Evolutionary conservation across 2,888 invertebrate species (phyloP), one percentile per base, ranked within the genome.

Genomic region (Mystacides longicornis): DNA sequence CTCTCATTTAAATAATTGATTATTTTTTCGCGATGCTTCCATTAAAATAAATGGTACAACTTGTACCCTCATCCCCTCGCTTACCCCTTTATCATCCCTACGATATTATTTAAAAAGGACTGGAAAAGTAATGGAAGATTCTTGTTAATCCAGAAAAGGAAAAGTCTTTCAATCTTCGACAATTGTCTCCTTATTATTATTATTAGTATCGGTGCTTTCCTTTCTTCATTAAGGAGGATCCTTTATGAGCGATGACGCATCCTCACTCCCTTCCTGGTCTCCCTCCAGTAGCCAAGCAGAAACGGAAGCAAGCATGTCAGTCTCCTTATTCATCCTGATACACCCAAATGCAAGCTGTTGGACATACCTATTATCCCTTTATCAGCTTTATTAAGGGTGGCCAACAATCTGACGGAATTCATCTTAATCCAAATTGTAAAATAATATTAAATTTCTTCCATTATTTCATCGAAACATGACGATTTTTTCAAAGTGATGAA

Each of bases 101-200:
- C 5, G 11, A 27, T 27, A 27, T 27, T 7, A 37, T 37, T 37
- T n/a, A 9, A 19, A 45, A 5, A 45, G 18, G 20, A 45, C 5
- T 20, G 18, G 14, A 23, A 48, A 48, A 48, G 18, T 48, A 48
- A 48, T 48, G 48, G 48, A 23, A 23, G 11, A 23, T 3, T 48
- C 48, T 48, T 23, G 48, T 48, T 20, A 48, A 23, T 48, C 23
- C 48, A 48, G 22, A 23, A 48, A 48, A 23, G 14, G 48, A n/a
- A 23, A 23, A 22, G 48, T n/a, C n/a, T n/a, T n/a, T n/a, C n/a
- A n/a, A 48, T 20, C 23, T 21, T 37, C 23, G 48, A n/a, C 48
- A 48, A n/a, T 48, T 23, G 20, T 46, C n/a, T n/a, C n/a, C n/a
- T n/a, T n/a, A n/a, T n/a, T n/a, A n/a, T n/a, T n/a, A n/a, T n/a